phyloP scores from a whole-genome alignment of 2,888 invertebrate species.

The Metacarcinus magister region DNA sequence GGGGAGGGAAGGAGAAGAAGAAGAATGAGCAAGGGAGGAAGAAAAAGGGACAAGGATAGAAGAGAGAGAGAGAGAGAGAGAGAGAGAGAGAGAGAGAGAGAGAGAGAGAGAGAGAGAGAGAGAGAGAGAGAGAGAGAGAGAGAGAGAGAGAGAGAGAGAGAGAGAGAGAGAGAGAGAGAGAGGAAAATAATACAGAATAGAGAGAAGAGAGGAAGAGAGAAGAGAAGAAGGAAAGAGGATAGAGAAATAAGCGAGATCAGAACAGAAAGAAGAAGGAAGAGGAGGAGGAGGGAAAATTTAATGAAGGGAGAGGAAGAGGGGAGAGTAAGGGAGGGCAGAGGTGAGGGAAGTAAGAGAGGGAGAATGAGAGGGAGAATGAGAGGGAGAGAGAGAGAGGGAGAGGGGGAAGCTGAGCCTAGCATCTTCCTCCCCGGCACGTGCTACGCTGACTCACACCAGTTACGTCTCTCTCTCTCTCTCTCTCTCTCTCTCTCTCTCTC shows the following conservation, averaged over 20 bases:
- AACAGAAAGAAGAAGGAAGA: neutral
- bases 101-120: neutral
- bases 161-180: slow-evolving; percentile 26
- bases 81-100: slow-evolving; percentile 12
- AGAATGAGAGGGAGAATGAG: neutral
- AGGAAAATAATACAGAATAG: neutral
- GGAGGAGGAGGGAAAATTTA: neutral
- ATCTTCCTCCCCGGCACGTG: too few species aligned
- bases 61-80: slow-evolving; percentile 44
- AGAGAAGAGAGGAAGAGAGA: too few species aligned
- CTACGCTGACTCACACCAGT: too few species aligned
- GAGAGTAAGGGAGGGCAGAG: neutral
- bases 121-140: neutral
- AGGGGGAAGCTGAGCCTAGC: too few species aligned
- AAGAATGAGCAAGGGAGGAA: neutral
- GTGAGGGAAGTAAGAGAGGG: neutral
- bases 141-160: neutral
- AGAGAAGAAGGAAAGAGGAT: neutral
- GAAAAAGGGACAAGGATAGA: neutral
- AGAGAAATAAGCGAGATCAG: neutral
- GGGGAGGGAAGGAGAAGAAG: neutral
- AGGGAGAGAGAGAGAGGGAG: slow-evolving; percentile 3
- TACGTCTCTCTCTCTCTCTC: too few species aligned
- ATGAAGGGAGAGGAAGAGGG: neutral
- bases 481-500: too few species aligned